phyloP scores from a whole-genome alignment of 2,888 invertebrate species.

The Limenitis camilla region DNA sequence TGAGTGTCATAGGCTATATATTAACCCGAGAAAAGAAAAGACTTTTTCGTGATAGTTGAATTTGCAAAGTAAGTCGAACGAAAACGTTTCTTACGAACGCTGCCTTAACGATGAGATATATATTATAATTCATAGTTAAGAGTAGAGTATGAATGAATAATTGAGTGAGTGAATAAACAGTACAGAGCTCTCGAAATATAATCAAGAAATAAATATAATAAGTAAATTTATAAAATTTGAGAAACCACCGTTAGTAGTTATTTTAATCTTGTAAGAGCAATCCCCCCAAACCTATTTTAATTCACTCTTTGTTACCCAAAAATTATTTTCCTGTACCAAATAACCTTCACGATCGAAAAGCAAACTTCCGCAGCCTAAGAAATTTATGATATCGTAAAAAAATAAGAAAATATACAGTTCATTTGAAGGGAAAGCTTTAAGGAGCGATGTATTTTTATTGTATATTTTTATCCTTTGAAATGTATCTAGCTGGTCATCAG shows the following conservation, averaged over 20 bases:
- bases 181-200: no score
- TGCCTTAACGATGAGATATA: no score
- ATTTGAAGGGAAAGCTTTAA: conserved; percentile 16
- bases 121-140: no score
- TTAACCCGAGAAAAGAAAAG: no score
- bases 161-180: no score
- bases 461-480: conserved; percentile 3
- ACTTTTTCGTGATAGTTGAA: no score
- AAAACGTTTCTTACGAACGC: no score
- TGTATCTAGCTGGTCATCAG: background rate
- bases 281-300: conserved; percentile 18
- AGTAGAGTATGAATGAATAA: no score
- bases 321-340: conserved; percentile 28
- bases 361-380: conserved; percentile 29
- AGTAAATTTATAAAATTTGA: background rate
- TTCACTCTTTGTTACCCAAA: conserved; percentile 26
- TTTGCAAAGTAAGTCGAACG: no score
- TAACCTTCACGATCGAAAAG: conserved; percentile 27
- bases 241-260: conserved; percentile 16
- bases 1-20: no score
- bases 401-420: conserved; percentile 27
- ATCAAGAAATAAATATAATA: no score
- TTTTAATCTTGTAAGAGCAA: conserved; percentile 14
- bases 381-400: conserved; percentile 33
- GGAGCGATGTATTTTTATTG: conserved; percentile 5